Percentiles rank a stretch among this genome's conserved stretches.
phyloP scores from a whole-genome alignment of 2,113 vertebrate genomes.

The Amblyornis subalaris region DNA sequence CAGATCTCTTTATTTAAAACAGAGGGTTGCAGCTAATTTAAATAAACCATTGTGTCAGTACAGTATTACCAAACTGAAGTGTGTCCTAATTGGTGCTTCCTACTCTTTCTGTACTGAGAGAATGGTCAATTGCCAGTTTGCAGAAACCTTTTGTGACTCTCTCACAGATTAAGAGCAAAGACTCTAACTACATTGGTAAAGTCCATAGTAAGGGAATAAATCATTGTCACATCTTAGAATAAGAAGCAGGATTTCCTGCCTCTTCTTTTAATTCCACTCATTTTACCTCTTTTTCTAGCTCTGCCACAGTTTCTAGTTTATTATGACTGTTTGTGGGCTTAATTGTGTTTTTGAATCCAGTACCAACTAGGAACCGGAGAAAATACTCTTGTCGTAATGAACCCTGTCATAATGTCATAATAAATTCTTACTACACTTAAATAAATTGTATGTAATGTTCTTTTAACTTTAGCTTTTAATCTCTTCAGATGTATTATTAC shows the following conservation, averaged over 20 bases:
- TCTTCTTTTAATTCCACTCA: neutral
- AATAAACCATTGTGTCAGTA: neutral
- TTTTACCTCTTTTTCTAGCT: neutral
- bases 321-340: neutral
- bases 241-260: neutral
- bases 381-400: neutral
- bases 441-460: neutral
- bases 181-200: neutral
- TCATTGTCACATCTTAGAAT: neutral
- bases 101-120: neutral
- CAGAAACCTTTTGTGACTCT: neutral
- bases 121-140: neutral
- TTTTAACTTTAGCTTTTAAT: neutral
- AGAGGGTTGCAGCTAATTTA: neutral
- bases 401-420: neutral
- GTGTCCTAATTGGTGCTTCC: neutral
- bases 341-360: neutral
- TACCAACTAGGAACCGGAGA: neutral
- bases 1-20: neutral
- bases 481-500: neutral
- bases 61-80: neutral
- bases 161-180: neutral
- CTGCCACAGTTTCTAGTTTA: neutral
- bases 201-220: neutral
- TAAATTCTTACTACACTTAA: neutral